Evolutionary conservation across 2,113 vertebrate species (phyloP).

Genomic region (Excalfactoria chinensis): DNA sequence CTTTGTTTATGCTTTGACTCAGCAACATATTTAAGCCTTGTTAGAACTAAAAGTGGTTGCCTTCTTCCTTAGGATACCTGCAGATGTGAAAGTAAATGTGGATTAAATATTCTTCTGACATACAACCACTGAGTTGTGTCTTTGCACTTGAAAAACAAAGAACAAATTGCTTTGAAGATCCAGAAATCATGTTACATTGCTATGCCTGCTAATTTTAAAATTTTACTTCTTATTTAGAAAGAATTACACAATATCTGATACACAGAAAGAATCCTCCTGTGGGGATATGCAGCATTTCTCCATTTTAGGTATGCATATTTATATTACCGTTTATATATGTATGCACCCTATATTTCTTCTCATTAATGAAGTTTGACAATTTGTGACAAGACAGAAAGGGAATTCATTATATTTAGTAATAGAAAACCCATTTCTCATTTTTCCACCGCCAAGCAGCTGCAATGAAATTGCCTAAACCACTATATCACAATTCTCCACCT

Average conservation of each 20-base stretch:
- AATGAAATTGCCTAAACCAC: slow-evolving; percentile 79
- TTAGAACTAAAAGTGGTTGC: neutral
- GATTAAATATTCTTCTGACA: neutral
- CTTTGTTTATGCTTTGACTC: neutral
- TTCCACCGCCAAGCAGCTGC: slow-evolving; percentile 65
- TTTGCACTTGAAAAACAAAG: neutral
- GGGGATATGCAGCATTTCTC: neutral
- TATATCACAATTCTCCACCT: slow-evolving; percentile 69
- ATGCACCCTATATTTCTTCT: slow-evolving; percentile 56
- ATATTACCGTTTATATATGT: slow-evolving; percentile 13
- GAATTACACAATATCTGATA: neutral
- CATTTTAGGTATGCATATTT: slow-evolving; percentile 8
- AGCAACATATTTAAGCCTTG: neutral
- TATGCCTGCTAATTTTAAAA: neutral
- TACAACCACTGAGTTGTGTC: neutral
- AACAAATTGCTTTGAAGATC: slow-evolving; percentile 1
- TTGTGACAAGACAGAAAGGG: slow-evolving; percentile 79
- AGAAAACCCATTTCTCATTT: slow-evolving; percentile 84
- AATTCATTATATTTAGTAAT: slow-evolving; percentile 87
- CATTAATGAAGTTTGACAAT: slow-evolving; percentile 84
- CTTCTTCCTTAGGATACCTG: neutral
- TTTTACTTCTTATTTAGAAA: neutral
- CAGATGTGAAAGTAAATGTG: neutral
- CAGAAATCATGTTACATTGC: neutral
- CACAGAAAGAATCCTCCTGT: neutral